Conservation (phyloP, 2,797 vertebrate genomes). For the Gallinago solitaria region DNA sequence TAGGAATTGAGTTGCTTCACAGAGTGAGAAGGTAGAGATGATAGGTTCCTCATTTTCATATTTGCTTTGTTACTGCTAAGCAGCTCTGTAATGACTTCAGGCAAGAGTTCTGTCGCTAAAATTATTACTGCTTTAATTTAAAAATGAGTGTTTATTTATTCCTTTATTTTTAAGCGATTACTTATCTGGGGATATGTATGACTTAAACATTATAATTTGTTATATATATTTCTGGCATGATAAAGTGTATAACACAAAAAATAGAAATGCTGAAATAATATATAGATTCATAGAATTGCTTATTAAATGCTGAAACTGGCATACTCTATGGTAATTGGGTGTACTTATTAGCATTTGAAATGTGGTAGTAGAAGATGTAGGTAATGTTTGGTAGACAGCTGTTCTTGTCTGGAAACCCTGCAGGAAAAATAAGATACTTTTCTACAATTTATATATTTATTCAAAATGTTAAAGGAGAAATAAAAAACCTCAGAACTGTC, state of each 20-base stretch:
- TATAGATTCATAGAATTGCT: not conserved
- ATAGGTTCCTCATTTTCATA: not conserved
- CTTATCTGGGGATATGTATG: not conserved
- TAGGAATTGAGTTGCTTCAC: not conserved
- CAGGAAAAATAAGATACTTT: not conserved
- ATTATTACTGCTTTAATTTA: not conserved
- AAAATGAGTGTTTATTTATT: not conserved
- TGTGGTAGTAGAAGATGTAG: not conserved
- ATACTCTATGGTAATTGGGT: not conserved
- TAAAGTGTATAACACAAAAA: not conserved
- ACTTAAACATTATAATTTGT: not conserved
- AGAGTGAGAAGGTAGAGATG: not conserved
- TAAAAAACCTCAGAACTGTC: fast-evolving
- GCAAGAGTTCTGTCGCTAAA: not conserved
- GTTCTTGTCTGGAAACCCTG: not conserved
- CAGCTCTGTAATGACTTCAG: not conserved
- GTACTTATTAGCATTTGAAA: not conserved
- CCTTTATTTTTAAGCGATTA: not conserved
- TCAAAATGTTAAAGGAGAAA: not conserved
- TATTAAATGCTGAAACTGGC: not conserved
- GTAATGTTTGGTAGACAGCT: not conserved
- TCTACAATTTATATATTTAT: not conserved
- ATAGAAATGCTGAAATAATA: not conserved
- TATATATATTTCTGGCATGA: not conserved
- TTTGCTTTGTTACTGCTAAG: not conserved